These are phyloP conservation scores for Parnassius glacialis DNA, from an alignment of 2,888 invertebrate genomes.

Conservation along the genomic window DNA sequence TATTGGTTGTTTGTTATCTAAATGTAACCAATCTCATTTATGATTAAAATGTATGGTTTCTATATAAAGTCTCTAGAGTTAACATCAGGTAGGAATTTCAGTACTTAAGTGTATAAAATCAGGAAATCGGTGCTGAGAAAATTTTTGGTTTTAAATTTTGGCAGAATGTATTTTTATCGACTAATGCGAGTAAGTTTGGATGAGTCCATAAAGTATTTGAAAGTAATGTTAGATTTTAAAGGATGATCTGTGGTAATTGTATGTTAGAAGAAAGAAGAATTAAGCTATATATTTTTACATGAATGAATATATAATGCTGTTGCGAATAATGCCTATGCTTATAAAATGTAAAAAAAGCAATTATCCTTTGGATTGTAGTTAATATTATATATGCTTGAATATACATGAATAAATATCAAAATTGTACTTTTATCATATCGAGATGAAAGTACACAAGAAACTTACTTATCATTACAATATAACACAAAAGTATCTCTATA, in stretches of 20 bases:
- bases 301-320: conserved; percentile 6
- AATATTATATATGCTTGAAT: not conserved
- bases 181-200: conserved; percentile 3
- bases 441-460: not conserved
- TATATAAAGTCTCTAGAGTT: too few relatives aligned
- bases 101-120: too few relatives aligned
- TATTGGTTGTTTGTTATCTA: too few relatives aligned
- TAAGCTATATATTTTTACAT: conserved; percentile 21
- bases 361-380: conserved; percentile 1
- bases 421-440: not conserved
- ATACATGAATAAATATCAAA: too few relatives aligned
- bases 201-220: not conserved
- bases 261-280: conserved; percentile 5
- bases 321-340: not conserved
- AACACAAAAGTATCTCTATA: too few relatives aligned
- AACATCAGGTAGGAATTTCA: too few relatives aligned
- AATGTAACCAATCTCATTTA: too few relatives aligned
- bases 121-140: not conserved
- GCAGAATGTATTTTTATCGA: conserved; percentile 9
- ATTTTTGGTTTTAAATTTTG: conserved; percentile 9
- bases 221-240: conserved; percentile 14
- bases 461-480: not conserved
- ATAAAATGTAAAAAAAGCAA: conserved; percentile 2
- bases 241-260: conserved; percentile 13
- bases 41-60: too few relatives aligned